Evolutionary conservation across 2,113 vertebrate species (phyloP).

Genomic region (Cranoglanis bouderius): DNA sequence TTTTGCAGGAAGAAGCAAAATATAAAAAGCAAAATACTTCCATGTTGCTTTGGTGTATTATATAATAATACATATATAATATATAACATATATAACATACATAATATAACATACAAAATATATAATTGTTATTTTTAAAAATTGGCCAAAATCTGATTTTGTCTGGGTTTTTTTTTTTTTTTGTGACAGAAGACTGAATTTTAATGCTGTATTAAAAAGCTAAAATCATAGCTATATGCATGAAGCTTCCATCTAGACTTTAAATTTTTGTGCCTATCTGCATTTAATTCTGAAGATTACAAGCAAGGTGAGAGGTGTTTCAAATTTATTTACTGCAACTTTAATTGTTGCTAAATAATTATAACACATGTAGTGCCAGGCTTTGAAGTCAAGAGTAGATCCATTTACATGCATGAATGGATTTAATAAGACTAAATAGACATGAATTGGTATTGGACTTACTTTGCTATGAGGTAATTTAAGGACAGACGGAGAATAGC

Average conservation of each 20-base stretch:
- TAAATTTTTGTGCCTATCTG: background rate
- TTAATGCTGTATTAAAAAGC: too few relatives aligned
- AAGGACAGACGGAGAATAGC: slow-evolving; percentile 94
- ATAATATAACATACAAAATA: too few relatives aligned
- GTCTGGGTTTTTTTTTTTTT: too few relatives aligned
- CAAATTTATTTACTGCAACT: background rate
- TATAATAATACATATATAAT: too few relatives aligned
- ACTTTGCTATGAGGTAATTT: slow-evolving; percentile 99
- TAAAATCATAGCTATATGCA: background rate
- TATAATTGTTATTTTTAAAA: too few relatives aligned
- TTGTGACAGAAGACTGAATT: too few relatives aligned
- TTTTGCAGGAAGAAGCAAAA: background rate
- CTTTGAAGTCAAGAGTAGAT: background rate
- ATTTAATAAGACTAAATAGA: background rate
- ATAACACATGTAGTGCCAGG: background rate
- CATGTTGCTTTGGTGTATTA: background rate
- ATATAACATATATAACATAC: too few relatives aligned
- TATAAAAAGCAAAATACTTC: background rate
- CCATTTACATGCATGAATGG: background rate
- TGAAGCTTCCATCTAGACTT: background rate
- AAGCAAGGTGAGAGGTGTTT: background rate
- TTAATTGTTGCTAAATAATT: background rate
- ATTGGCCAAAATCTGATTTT: too few relatives aligned
- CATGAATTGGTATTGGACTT: slow-evolving; percentile 44
- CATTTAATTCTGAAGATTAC: background rate